Evolutionary conservation across 2,797 vertebrate species (phyloP), one percentile per base, ranked within the genome.

Genomic region (Coilia nasus): DNA sequence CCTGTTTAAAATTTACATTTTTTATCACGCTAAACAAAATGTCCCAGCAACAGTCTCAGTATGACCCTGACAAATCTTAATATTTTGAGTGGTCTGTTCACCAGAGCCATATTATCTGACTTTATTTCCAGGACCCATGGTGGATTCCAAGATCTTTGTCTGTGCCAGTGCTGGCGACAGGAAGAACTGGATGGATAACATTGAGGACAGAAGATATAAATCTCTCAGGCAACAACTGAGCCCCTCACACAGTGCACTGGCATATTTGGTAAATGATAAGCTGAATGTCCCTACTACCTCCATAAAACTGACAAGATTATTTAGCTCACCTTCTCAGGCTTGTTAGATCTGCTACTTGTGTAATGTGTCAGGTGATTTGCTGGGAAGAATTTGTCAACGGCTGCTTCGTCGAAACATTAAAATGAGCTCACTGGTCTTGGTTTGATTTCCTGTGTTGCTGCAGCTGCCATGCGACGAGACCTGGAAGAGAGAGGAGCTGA

Each of bases 401-500:
- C n/a, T 25, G 60, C 9, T 64, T 64, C 7, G 60, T 64, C n/a
- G n/a, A 25, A 23, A 23, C 14, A 75, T 17, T 41, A 15, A 19
- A 75, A 78, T 21, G 7, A n/a, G 31, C 11, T 2, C 28, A 41
- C 21, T 19, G 46, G 46, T 31, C 19, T 83, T 31, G 31, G 31
- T 57, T 80, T n/a, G 41, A n/a, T 28, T n/a, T 46, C 0, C 86
- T 85, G 89, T 11, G 85, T 3, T 64, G 2, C 15, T 83, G 15
- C 56, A 97, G 96, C 81, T 97, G 85, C 96, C 96, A 0, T 97
- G 96, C 88, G 92, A 97, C 87, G 94, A 96, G 85, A 88, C 75
- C 62, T 97, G 96, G 96, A 96, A 97, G 90, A 94, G 91, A 92
- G 95, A 94, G 46, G 96, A 97, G 83, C 90, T 97, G 75, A 94